Conservation (phyloP, 2,797 vertebrate species). For the Mallotus villosus region DNA sequence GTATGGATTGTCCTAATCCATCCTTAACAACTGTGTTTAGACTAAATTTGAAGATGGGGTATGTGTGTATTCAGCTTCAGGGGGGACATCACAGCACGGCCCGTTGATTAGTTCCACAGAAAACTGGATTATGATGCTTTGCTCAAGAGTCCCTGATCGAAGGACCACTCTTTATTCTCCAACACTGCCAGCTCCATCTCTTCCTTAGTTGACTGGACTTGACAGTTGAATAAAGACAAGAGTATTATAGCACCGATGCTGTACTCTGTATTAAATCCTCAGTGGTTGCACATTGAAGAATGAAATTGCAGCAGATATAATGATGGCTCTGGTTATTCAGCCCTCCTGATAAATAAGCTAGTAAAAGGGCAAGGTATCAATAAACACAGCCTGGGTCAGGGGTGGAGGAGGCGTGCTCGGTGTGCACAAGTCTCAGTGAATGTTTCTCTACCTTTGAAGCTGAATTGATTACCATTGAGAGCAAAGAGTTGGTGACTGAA, state of each 20-base stretch:
- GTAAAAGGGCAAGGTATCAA: slow-evolving; percentile 19
- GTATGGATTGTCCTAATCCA: too few relatives aligned
- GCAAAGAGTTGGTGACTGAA: slow-evolving; percentile 53
- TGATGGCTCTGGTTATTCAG: slow-evolving; percentile 39
- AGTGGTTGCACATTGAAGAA: slow-evolving; percentile 42
- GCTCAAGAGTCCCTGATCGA: too few relatives aligned
- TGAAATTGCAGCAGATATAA: slow-evolving; percentile 47
- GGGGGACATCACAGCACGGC: too few relatives aligned
- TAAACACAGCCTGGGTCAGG: slow-evolving; percentile 26
- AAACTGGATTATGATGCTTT: too few relatives aligned
- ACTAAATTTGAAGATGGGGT: too few relatives aligned
- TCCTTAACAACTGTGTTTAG: too few relatives aligned
- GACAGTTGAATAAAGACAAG: background rate
- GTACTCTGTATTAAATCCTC: slow-evolving; percentile 38
- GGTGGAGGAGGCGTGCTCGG: slow-evolving; percentile 32
- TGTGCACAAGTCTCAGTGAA: slow-evolving; percentile 42
- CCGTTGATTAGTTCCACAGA: too few relatives aligned
- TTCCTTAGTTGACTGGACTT: background rate
- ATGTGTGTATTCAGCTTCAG: too few relatives aligned
- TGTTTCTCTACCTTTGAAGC: slow-evolving; percentile 58
- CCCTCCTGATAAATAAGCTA: background rate
- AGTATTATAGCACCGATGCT: background rate
- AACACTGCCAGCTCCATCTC: background rate
- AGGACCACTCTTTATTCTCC: too few relatives aligned
- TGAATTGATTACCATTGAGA: slow-evolving; percentile 74